Evolutionary conservation across 2,797 vertebrate species (phyloP), one percentile per base, ranked within the genome.

Genomic region (Rhinichthys osculus): DNA sequence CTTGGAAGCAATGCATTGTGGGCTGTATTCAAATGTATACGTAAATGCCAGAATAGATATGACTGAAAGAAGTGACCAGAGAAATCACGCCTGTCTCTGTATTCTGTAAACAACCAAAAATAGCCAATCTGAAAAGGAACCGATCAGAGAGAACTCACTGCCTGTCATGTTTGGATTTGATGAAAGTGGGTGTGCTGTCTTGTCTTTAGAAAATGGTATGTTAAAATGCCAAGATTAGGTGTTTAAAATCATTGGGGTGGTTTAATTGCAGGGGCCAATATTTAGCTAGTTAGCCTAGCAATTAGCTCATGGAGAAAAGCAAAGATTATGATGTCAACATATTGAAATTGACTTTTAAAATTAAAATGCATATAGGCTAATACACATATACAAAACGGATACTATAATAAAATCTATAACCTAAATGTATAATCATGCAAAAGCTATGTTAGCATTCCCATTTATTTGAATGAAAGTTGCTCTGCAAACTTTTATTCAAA

Each of bases 21-120:
- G 86, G 71, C 74, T 83, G 86, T 71, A 89, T 83, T 80, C 81
- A 87, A 81, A 88, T 87, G 33, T 78, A 87, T 86, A 40, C 38
- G 21, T 33, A 54, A 72, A 42, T 44, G 81, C 50, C 17, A 33
- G 42, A 69, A 78, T 52, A 23, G 38, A 78, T 84, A 21, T 78
- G 83, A 71, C n/a, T 70, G 14, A 70, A 71, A 70, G 66, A 69
- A 74, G 16, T 57, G 35, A 9, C 64, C n/a, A 42, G 66, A 70
- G 13, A 83, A 50, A 50, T 74, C 16, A 7, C 40, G 78, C 38
- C 47, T 70, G 50, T 23, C 19, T 79, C 27, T 78, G 27, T 59
- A 16, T 23, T 59, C 11, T 27, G 52, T 59, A 7, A 84, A 69
- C 42, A 66, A 33, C 30, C 3, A 38, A 38, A 82, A 66, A 64